Percentiles rank a stretch among this genome's conserved stretches.
These are phyloP conservation scores for Apantesis nais DNA, from an alignment of 2,888 invertebrate genomes.

Conservation along the genomic window DNA sequence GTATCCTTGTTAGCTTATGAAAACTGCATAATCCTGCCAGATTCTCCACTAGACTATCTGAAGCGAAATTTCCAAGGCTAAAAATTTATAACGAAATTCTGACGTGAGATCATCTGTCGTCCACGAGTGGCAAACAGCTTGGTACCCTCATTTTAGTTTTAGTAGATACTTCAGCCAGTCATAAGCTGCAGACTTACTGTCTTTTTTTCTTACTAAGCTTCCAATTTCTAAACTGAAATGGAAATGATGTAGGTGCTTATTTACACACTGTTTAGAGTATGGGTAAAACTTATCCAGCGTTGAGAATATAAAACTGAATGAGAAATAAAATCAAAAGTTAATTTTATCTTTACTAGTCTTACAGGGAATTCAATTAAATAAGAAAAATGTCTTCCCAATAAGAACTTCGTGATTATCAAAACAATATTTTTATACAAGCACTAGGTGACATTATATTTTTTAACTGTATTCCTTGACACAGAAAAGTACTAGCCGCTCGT, in stretches of 20 bases:
- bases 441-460: neutral
- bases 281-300: neutral
- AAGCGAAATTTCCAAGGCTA: constrained; percentile 10
- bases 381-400: neutral
- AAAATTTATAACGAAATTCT: constrained; percentile 25
- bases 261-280: constrained; percentile 15
- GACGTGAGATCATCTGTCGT: constrained; percentile 31
- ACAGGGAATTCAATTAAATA: neutral
- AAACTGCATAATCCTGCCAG: neutral
- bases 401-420: neutral
- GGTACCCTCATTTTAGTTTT: constrained; percentile 43
- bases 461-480: neutral
- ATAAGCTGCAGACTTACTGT: constrained; percentile 33
- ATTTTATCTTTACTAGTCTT: neutral
- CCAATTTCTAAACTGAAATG: constrained; percentile 25
- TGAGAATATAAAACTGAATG: neutral
- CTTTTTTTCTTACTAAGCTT: constrained; percentile 19
- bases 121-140: constrained; percentile 35
- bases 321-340: neutral
- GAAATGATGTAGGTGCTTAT: constrained; percentile 16
- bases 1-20: neutral
- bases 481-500: neutral
- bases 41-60: neutral
- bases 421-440: neutral
- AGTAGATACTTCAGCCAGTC: constrained; percentile 34